phyloP scores from a whole-genome alignment of 1,140 invertebrate species.

The Teleogryllus occipitalis region DNA sequence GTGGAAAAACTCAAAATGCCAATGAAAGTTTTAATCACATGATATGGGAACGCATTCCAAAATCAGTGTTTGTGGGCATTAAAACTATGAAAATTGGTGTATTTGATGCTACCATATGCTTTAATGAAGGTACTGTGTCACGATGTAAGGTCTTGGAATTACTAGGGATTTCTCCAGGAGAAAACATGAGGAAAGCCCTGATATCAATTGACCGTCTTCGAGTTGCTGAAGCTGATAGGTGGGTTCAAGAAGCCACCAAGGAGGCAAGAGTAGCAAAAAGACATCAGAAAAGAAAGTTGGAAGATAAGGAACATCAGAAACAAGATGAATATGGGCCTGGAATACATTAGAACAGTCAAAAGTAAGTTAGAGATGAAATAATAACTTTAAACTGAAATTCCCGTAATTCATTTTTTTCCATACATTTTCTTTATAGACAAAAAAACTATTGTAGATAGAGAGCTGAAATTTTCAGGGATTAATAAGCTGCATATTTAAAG shows the following conservation, averaged over 20 bases:
- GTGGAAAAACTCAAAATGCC: slow-evolving; percentile 16
- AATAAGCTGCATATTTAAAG: no score
- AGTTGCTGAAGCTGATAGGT: not conserved
- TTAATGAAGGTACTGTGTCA: slow-evolving; percentile 18
- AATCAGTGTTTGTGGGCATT: no score
- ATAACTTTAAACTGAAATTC: no score
- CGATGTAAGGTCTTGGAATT: not conserved
- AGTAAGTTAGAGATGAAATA: no score
- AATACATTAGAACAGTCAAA: no score
- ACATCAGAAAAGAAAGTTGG: not conserved
- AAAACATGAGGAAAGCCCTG: not conserved
- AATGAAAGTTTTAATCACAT: slow-evolving; percentile 23
- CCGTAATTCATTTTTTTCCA: no score
- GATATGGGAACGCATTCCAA: no score
- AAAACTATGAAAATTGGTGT: no score
- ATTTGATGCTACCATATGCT: slow-evolving; percentile 15
- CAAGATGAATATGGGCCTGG: no score
- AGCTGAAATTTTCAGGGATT: no score
- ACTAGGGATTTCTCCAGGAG: not conserved
- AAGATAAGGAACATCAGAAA: slow-evolving; percentile 10
- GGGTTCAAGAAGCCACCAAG: not conserved
- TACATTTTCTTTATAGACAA: no score
- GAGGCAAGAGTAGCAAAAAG: not conserved
- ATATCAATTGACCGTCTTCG: not conserved
- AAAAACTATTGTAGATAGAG: no score